Evolutionary conservation across 2,888 invertebrate genomes (phyloP), one percentile per base, ranked within the genome.

Genomic region (Metellina segmentata): DNA sequence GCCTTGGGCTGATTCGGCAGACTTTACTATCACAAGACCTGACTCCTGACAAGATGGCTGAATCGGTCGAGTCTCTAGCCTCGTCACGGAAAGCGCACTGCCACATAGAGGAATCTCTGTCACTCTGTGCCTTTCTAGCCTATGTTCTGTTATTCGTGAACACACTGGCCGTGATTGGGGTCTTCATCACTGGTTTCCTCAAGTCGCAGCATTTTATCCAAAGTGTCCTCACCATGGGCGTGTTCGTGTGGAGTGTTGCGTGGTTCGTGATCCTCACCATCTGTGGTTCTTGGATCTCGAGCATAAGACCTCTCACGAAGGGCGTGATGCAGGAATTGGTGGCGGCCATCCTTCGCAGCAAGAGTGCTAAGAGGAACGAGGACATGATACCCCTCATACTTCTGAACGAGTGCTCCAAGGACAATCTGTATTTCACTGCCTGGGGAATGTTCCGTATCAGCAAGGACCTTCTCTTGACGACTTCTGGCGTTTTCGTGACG

Each of bases 401-500:
- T n/a, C 71, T 89, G 9, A 19, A 52, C 48, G 34, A 34, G 34
- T 34, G 34, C 34, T 34, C 34, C 34, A 34, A 34, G 34, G 34
- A 34, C 4, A 34, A 83, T 48, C 19, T 89, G n/a, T 5, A 34
- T 2, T 89, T 89, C 13, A 83, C 77, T 7, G 83, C 71, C 0
- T 89, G 82, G 77, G 78, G 83, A 16, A 83, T 83, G 89, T 89
- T 89, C 81, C 19, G 48, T 0, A 71, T 89, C 5, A 53, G 83
- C 19, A 89, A 78, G 53, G 78, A 52, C 53, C 51, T 89, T 1
- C 69, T 34, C 34, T 34, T 34, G 34, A 34, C 34, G 34, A 34
- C 4, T 34, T 34, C 34, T 34, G 34, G 4, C 13, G 77, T 83
- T 11, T 49, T 89, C 11, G 71, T 83, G 7, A 89, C 82, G 7